Evolutionary conservation across 2,888 invertebrate genomes (phyloP), one percentile per base, ranked within the genome.

Genomic region (Altica lythri): DNA sequence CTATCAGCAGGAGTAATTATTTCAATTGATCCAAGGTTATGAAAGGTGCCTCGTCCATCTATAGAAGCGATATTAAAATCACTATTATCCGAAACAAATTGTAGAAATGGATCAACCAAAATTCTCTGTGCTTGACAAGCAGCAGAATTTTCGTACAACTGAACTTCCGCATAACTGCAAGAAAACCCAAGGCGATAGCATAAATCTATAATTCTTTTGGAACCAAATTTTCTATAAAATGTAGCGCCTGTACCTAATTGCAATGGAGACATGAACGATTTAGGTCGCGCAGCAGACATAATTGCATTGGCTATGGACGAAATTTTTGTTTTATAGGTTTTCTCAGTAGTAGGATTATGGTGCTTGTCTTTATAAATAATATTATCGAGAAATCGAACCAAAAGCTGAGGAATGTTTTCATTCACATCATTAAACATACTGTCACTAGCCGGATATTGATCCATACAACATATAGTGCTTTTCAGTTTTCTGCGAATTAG

Each of bases 21-120:
- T 37, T 37, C 22, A 22, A 25, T 27, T 2, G 27, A 25, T 27
- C 14, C 25, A 13, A 27, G 14, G 42, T 27, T 42, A 13, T 42
- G 14, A 25, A 42, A 42, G 12, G 42, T 42, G 9, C 42, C 25
- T 42, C 27, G 12, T 27, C 42, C 42, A 27, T 42, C 42, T 27
- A 42, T 27, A 42, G 27, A 27, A 25, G 25, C 27, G 2, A 42
- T 27, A 9, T 42, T 42, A 25, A 25, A 42, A 27, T 42, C 42
- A 13, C 14, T 13, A 27, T 42, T 42, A 42, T 42, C 42, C 14
- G 25, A 27, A 27, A 42, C 42, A 42, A 22, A 42, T 16, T 42
- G 42, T 16, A 42, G 2, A 14, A 42, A 42, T 13, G 42, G 1
- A 42, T 42, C 13, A 1, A 14, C 42, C 27, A 13, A 27, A 2